Conservation (phyloP, 2,888 invertebrate genomes). For the Eristalis tenax region DNA sequence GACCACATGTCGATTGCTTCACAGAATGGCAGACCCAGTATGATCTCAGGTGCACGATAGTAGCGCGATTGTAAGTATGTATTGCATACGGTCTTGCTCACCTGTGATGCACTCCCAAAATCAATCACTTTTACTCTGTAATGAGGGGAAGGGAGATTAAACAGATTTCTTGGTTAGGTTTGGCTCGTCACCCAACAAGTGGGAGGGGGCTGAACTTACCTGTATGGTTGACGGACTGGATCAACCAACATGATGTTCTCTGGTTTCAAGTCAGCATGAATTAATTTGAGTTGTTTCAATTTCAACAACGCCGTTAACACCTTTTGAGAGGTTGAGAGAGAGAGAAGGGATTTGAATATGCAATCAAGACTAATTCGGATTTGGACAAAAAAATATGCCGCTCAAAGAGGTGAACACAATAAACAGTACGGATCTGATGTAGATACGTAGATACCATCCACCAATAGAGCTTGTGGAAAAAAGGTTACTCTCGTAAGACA, state of each 20-base stretch:
- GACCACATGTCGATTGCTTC: conserved; percentile 99
- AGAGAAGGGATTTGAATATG: neutral
- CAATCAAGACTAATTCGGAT: too few relatives aligned
- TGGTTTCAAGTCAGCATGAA: conserved; percentile 99
- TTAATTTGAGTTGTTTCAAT: conserved; percentile 96
- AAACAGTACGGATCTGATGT: too few relatives aligned
- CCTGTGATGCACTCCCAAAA: conserved; percentile 99
- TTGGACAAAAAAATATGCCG: too few relatives aligned
- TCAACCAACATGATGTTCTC: conserved; percentile 99
- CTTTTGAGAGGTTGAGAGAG: conserved; percentile 71
- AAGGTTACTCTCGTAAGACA: too few relatives aligned
- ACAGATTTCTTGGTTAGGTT: neutral
- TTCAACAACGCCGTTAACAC: conserved; percentile 86
- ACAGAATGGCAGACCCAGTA: conserved; percentile 98
- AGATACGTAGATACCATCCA: too few relatives aligned
- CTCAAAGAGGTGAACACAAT: too few relatives aligned
- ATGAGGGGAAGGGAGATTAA: conserved; percentile 11
- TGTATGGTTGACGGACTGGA: conserved; percentile 97
- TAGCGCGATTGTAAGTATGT: conserved; percentile 99
- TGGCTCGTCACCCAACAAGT: neutral
- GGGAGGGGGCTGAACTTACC: conserved; percentile 74
- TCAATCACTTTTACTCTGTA: conserved; percentile 98
- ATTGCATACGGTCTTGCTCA: conserved; percentile 99
- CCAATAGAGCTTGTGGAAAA: too few relatives aligned
- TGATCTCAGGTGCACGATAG: conserved; percentile 98